Percentiles rank a stretch among this genome's conserved stretches.
These are phyloP conservation scores for Nymphalis c-album DNA, from an alignment of 2,888 invertebrate genomes.

Conservation along the genomic window DNA sequence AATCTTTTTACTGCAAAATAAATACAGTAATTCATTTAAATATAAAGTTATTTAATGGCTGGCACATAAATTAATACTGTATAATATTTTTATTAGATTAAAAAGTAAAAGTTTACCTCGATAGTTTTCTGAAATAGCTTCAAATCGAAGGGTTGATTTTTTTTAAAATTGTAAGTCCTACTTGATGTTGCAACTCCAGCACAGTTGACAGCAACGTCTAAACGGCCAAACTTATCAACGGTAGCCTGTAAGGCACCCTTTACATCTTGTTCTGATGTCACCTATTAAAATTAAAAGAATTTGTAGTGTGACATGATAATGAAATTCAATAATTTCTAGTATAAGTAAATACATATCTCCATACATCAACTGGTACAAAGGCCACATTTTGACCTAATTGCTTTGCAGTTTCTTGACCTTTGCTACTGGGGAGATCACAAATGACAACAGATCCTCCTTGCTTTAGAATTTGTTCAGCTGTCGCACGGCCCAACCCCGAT, in stretches of 20 bases:
- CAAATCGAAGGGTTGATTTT: slow-evolving; percentile 87
- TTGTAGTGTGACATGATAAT: too few relatives aligned
- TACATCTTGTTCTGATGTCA: slow-evolving; percentile 91
- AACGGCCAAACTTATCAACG: slow-evolving; percentile 90
- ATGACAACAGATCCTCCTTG: slow-evolving; percentile 93
- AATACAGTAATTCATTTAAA: too few relatives aligned
- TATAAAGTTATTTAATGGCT: not conserved
- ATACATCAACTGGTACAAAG: slow-evolving; percentile 93
- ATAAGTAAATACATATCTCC: slow-evolving; percentile 9
- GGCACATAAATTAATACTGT: not conserved
- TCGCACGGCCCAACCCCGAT: slow-evolving; percentile 95
- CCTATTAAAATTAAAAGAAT: slow-evolving; percentile 69
- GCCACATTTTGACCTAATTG: slow-evolving; percentile 87
- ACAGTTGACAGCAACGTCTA: slow-evolving; percentile 96
- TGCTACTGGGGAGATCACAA: slow-evolving; percentile 92
- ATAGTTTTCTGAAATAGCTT: slow-evolving; percentile 90
- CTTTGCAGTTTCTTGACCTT: slow-evolving; percentile 90
- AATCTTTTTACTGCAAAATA: not conserved
- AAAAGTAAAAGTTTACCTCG: slow-evolving; percentile 70
- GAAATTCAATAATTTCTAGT: not conserved
- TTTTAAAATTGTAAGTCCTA: slow-evolving; percentile 95
- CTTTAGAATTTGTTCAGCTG: slow-evolving; percentile 90
- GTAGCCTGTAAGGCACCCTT: slow-evolving; percentile 86
- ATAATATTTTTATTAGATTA: not conserved
- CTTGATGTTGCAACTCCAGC: slow-evolving; percentile 95